Conservation (phyloP, 2,113 vertebrate genomes). For the Zootoca vivipara region DNA sequence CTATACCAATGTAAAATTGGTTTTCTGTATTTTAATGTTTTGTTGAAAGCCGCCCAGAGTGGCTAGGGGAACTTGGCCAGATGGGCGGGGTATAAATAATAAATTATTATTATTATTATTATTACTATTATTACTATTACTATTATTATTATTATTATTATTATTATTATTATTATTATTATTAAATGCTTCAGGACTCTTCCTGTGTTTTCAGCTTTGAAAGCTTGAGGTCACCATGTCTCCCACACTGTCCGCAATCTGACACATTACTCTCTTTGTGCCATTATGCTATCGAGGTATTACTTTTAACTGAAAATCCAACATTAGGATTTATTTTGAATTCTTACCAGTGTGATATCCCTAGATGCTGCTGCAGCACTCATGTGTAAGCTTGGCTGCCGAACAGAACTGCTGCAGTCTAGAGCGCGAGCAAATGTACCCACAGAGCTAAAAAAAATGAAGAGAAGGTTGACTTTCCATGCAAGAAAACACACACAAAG, state of each 20-base stretch:
- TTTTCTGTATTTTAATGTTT: too few species aligned
- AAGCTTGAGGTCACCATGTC: not conserved
- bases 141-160: too few species aligned
- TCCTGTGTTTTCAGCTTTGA: not conserved
- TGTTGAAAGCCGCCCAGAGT: too few species aligned
- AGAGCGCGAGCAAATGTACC: slow-evolving; percentile 84
- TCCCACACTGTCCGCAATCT: not conserved
- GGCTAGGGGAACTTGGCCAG: too few species aligned
- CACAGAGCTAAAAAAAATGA: slow-evolving; percentile 74
- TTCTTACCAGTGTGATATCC: slow-evolving; percentile 83
- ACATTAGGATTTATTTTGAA: not conserved
- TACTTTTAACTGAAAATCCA: slow-evolving; percentile 25
- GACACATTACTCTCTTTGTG: not conserved
- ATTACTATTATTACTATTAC: too few species aligned
- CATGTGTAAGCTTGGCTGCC: slow-evolving; percentile 86
- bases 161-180: too few species aligned
- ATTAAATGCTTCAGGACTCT: not conserved
- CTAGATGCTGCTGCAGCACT: slow-evolving; percentile 84
- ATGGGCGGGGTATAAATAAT: too few species aligned
- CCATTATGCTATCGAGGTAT: slow-evolving; percentile 22
- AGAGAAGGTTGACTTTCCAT: not conserved
- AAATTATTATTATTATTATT: too few species aligned
- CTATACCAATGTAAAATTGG: not conserved
- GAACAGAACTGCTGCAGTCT: slow-evolving; percentile 85
- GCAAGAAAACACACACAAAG: too few species aligned